Evolutionary conservation across 2,888 invertebrate genomes (phyloP).

Genomic region (Temnothorax ravouxi): DNA sequence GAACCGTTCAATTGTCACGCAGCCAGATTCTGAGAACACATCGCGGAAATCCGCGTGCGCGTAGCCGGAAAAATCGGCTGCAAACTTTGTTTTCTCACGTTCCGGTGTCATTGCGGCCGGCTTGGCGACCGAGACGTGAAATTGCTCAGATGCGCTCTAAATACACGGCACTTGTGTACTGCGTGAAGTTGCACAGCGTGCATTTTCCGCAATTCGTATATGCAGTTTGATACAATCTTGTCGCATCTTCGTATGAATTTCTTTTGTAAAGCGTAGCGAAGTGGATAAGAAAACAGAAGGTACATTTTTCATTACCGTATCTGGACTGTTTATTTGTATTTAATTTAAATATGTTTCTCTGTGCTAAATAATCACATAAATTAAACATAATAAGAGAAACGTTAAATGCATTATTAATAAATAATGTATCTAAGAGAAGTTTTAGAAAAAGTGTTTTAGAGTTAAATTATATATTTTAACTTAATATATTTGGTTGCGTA

Average conservation of each 20-base stretch:
- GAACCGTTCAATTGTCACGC: conserved; percentile 27
- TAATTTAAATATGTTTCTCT: background rate
- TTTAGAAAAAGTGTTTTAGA: background rate
- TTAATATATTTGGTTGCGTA: background rate
- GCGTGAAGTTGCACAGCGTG: conserved; percentile 21
- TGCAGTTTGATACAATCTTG: background rate
- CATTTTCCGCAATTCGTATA: conserved; percentile 43
- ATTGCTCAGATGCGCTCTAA: conserved; percentile 71
- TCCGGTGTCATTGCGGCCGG: conserved; percentile 24
- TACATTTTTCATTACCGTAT: background rate
- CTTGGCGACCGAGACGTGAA: conserved; percentile 66
- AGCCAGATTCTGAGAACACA: background rate
- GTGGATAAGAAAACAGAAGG: background rate
- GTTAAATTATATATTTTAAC: conserved; percentile 16
- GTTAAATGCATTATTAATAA: background rate
- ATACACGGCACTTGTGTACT: conserved; percentile 59
- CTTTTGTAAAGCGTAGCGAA: background rate
- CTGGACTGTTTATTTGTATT: background rate
- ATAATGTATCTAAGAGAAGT: background rate
- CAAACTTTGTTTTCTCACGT: conserved; percentile 30
- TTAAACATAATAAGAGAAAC: background rate
- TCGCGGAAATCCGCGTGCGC: conserved; percentile 13
- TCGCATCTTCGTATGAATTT: background rate
- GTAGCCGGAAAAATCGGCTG: background rate
- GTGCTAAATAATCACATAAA: background rate